Evolutionary conservation across 2,113 vertebrate genomes (phyloP).

Genomic region (Hymenochirus boettgeri): DNA sequence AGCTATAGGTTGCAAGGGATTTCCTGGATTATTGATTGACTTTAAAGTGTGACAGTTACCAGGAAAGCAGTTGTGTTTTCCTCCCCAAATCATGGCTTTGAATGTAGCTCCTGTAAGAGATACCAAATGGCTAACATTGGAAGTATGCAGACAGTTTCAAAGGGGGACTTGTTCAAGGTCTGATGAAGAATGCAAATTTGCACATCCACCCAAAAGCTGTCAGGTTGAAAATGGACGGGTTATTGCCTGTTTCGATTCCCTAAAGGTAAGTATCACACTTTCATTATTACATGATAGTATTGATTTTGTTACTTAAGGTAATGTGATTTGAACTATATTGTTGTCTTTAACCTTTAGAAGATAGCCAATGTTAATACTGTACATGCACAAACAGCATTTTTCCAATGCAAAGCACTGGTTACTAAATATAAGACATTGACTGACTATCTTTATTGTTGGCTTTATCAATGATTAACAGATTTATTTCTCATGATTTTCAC

Average conservation of each 20-base stretch:
- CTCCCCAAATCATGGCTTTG: slow-evolving; percentile 77
- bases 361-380: too few species aligned
- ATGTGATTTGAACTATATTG: too few species aligned
- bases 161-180: slow-evolving; percentile 92
- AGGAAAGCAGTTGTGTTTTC: slow-evolving; percentile 10
- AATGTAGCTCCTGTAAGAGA: slow-evolving; percentile 88
- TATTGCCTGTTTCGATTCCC: slow-evolving; percentile 94
- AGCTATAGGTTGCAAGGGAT: slow-evolving; percentile 46
- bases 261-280: slow-evolving; percentile 78
- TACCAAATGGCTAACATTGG: slow-evolving; percentile 92
- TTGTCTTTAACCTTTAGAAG: too few species aligned
- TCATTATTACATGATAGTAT: neutral
- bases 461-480: too few species aligned
- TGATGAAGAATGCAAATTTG: slow-evolving; percentile 97
- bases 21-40: slow-evolving; percentile 36
- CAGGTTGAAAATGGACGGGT: slow-evolving; percentile 95
- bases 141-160: slow-evolving; percentile 95
- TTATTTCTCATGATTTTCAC: too few species aligned
- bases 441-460: too few species aligned
- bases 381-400: too few species aligned
- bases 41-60: slow-evolving; percentile 44
- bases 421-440: too few species aligned
- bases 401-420: too few species aligned
- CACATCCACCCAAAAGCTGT: slow-evolving; percentile 95
- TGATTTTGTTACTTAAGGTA: neutral